These are phyloP conservation scores for Popillia japonica DNA, from an alignment of 1,140 invertebrate genomes.

Conservation along the genomic window DNA sequence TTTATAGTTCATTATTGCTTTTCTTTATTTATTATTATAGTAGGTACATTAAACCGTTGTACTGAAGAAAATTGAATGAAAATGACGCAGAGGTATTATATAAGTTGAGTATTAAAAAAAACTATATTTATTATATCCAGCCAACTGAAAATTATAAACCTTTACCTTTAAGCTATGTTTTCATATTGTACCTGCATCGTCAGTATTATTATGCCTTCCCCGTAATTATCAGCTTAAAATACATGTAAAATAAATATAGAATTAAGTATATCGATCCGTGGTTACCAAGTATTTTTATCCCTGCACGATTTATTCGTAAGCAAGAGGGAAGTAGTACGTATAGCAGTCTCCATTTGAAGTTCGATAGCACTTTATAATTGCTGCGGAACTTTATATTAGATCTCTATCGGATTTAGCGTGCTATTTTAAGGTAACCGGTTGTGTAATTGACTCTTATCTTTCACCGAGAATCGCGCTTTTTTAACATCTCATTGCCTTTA, in stretches of 20 bases:
- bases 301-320: slow-evolving; percentile 6
- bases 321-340: not conserved
- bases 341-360: not conserved
- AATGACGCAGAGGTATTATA: too few species aligned
- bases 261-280: not conserved
- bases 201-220: not conserved
- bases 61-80: too few species aligned
- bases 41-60: too few species aligned
- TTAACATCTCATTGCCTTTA: not conserved
- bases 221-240: not conserved
- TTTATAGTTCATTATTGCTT: too few species aligned
- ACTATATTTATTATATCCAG: too few species aligned
- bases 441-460: slow-evolving; percentile 14
- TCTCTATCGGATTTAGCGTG: slow-evolving; percentile 10
- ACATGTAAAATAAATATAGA: not conserved
- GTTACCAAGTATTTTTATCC: not conserved
- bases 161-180: not conserved
- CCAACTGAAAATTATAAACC: too few species aligned
- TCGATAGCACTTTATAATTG: slow-evolving; percentile 18
- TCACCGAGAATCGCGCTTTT: not conserved
- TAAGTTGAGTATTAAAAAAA: too few species aligned
- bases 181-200: not conserved
- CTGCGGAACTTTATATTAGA: slow-evolving; percentile 14
- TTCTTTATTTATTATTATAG: too few species aligned
- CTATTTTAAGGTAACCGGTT: slow-evolving; percentile 9